phyloP scores from a whole-genome alignment of 2,797 vertebrate species.

The Danio aesculapii region DNA sequence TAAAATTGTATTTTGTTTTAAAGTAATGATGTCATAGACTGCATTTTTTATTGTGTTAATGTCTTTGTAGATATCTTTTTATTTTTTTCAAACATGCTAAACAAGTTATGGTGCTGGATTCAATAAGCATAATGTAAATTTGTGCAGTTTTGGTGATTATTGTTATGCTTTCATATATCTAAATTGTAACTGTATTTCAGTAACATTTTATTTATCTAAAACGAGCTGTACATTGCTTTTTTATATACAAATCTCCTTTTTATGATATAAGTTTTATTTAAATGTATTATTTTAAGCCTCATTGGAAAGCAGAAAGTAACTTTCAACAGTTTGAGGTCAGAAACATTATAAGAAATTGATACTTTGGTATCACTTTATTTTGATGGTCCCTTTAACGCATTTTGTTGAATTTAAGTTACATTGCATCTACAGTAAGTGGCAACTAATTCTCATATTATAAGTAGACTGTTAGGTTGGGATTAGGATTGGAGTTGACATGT shows the following conservation, averaged over 20 bases:
- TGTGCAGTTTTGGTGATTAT: slow-evolving; percentile 12
- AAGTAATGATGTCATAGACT: slow-evolving; percentile 2
- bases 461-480: too few relatives aligned
- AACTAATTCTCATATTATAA: too few relatives aligned
- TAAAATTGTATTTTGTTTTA: neutral
- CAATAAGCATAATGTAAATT: slow-evolving; percentile 20
- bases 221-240: slow-evolving; percentile 70
- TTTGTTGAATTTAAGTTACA: too few relatives aligned
- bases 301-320: neutral
- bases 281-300: neutral
- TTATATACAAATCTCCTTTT: slow-evolving; percentile 56
- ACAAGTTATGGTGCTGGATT: slow-evolving; percentile 22
- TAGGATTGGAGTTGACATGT: too few relatives aligned
- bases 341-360: neutral
- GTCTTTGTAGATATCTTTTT: slow-evolving; percentile 1
- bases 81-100: neutral
- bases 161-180: slow-evolving; percentile 1
- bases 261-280: slow-evolving; percentile 49
- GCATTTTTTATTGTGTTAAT: slow-evolving; percentile 14
- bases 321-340: neutral
- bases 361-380: neutral
- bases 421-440: too few relatives aligned
- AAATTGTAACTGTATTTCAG: slow-evolving; percentile 15
- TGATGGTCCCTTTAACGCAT: too few relatives aligned
- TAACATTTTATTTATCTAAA: slow-evolving; percentile 44